A percentile compares a stretch with the other conserved stretches of the same genome.
Conservation (phyloP, 2,797 vertebrate species). For the Oreonectes daqikongensis region DNA sequence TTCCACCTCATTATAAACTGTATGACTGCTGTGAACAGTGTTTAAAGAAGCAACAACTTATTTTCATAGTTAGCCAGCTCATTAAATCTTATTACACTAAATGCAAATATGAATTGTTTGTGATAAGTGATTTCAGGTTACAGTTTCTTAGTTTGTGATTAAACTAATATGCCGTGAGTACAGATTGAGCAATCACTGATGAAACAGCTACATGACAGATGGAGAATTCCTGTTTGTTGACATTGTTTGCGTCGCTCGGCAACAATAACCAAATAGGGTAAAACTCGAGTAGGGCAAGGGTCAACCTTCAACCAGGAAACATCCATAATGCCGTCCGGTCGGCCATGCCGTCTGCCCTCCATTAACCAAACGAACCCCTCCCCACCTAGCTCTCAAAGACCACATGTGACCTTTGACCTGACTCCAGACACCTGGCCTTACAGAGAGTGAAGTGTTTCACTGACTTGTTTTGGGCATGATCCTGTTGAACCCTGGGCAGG, state of each 20-base stretch:
- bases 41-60: not conserved
- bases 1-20: constrained; percentile 6
- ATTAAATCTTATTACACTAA: not conserved
- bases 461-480: constrained; percentile 62
- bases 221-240: constrained; percentile 1
- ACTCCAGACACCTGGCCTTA: constrained; percentile 53
- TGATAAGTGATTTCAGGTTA: constrained; percentile 11
- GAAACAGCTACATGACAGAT: constrained; percentile 21
- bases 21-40: not conserved
- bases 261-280: constrained; percentile 39
- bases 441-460: constrained; percentile 47
- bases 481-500: constrained; percentile 65
- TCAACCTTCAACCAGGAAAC: constrained; percentile 17
- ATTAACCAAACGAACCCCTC: constrained; percentile 31
- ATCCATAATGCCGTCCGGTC: constrained; percentile 56
- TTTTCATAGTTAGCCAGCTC: constrained; percentile 3
- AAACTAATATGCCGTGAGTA: not conserved
- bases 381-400: constrained; percentile 34
- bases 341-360: constrained; percentile 45
- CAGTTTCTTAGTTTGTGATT: constrained; percentile 4
- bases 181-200: constrained; percentile 12
- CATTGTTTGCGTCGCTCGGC: constrained; percentile 21
- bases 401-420: constrained; percentile 40
- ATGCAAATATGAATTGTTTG: constrained; percentile 2
- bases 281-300: constrained; percentile 21